phyloP scores from a whole-genome alignment of 2,888 invertebrate genomes.

The Magallana nippona region DNA sequence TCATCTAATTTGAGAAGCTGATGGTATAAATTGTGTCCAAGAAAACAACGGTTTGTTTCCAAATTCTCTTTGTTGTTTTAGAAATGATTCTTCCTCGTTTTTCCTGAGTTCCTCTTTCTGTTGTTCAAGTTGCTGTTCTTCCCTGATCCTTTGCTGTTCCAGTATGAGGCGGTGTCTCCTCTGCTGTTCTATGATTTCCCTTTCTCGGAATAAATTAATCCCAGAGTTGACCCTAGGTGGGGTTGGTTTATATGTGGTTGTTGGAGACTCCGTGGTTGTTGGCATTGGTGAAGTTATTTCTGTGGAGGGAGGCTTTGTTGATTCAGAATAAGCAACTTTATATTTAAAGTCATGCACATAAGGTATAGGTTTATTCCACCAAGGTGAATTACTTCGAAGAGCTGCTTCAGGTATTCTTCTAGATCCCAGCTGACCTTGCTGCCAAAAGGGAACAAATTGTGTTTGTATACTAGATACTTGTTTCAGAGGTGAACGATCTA shows the following conservation, averaged over 20 bases:
- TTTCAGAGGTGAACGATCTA: constrained; percentile 13
- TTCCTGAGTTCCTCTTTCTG: constrained; percentile 39
- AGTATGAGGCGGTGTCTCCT: constrained; percentile 23
- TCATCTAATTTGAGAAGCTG: constrained; percentile 3
- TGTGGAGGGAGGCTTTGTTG: not conserved
- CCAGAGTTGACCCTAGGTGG: not conserved
- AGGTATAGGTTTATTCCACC: constrained; percentile 41
- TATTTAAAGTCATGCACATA: constrained; percentile 30
- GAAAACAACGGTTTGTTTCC: not conserved
- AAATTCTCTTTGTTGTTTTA: constrained; percentile 38
- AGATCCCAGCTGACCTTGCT: constrained; percentile 9
- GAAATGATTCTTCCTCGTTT: constrained; percentile 41
- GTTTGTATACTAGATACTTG: constrained; percentile 19
- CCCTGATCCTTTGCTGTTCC: constrained; percentile 42
- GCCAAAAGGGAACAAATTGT: constrained; percentile 36
- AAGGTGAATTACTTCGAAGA: not conserved
- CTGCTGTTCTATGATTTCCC: constrained; percentile 25
- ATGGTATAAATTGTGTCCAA: not conserved
- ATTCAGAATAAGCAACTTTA: not conserved
- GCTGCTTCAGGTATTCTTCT: constrained; percentile 17
- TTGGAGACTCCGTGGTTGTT: constrained; percentile 21
- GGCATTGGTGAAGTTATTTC: not conserved
- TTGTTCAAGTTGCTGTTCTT: constrained; percentile 34
- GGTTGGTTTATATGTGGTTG: not conserved
- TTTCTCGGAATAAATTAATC: constrained; percentile 17